A percentile compares a stretch with the other conserved stretches of the same genome.
Conservation (phyloP, 2,888 invertebrate genomes). For the Idaea biselata region DNA sequence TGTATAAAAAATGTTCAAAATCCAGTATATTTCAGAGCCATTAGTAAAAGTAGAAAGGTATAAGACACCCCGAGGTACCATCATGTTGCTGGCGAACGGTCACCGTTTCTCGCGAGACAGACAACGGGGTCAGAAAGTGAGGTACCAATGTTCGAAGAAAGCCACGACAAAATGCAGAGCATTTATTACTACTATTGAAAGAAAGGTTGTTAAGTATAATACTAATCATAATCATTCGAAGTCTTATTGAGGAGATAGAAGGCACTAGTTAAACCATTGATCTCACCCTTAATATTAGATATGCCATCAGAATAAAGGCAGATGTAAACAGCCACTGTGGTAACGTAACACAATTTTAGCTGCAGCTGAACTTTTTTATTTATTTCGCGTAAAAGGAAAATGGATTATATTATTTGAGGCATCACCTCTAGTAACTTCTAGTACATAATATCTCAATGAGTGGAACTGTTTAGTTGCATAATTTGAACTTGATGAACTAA, state of each 20-base stretch:
- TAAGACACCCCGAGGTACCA: slow-evolving; percentile 32
- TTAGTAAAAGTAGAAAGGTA: slow-evolving; percentile 22
- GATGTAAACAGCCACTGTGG: too few relatives aligned
- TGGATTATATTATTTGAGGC: too few relatives aligned
- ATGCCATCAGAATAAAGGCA: too few relatives aligned
- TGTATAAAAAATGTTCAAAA: background rate
- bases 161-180: slow-evolving; percentile 34
- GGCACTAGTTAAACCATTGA: background rate
- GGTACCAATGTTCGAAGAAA: slow-evolving; percentile 36
- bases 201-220: slow-evolving; percentile 24
- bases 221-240: slow-evolving; percentile 31
- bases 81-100: slow-evolving; percentile 34
- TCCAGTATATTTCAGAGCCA: slow-evolving; percentile 18
- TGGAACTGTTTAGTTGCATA: too few relatives aligned
- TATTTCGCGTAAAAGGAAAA: too few relatives aligned
- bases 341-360: too few relatives aligned
- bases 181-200: slow-evolving; percentile 33
- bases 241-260: background rate
- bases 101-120: slow-evolving; percentile 43
- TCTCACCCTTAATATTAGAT: too few relatives aligned
- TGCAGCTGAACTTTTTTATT: too few relatives aligned
- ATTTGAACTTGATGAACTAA: too few relatives aligned
- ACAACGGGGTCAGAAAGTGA: slow-evolving; percentile 22
- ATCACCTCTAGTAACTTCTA: too few relatives aligned
- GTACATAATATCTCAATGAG: too few relatives aligned